These are phyloP conservation scores for Bimastos eiseni DNA, from an alignment of 2,888 invertebrate species.

Conservation along the genomic window DNA sequence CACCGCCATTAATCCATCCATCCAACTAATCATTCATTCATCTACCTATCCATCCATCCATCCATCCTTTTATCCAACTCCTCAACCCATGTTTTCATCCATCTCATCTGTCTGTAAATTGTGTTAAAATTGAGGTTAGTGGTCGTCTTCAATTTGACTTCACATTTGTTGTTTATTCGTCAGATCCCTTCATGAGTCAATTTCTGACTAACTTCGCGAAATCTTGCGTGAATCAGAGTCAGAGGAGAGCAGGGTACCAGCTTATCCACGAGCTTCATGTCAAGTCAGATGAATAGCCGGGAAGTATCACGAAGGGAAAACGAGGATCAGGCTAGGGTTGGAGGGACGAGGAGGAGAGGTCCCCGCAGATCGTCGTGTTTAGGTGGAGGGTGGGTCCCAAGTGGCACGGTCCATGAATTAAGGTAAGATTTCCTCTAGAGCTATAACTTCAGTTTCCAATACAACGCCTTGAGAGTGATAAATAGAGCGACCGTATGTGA, in stretches of 20 bases:
- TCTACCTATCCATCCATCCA: too few relatives aligned
- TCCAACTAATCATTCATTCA: too few relatives aligned
- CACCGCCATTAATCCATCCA: too few relatives aligned
- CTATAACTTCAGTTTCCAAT: neutral
- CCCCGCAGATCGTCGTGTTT: neutral
- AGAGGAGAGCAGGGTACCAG: neutral
- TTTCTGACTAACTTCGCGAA: neutral
- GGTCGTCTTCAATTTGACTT: neutral
- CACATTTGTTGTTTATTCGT: neutral
- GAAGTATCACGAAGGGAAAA: neutral
- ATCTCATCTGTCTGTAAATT: too few relatives aligned
- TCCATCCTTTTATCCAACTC: too few relatives aligned
- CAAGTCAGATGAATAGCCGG: neutral
- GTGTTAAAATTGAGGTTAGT: too few relatives aligned
- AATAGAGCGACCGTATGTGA: too few relatives aligned
- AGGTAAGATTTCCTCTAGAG: neutral
- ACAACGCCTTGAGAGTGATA: neutral
- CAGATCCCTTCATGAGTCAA: neutral
- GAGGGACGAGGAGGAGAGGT: neutral
- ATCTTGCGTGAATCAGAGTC: neutral
- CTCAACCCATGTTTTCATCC: too few relatives aligned
- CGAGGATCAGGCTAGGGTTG: neutral
- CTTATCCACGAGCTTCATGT: neutral
- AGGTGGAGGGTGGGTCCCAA: neutral
- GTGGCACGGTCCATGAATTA: neutral